Evolutionary conservation across 2,888 invertebrate genomes (phyloP), one percentile per base, ranked within the genome.

Genomic region (Hipparchia semele): DNA sequence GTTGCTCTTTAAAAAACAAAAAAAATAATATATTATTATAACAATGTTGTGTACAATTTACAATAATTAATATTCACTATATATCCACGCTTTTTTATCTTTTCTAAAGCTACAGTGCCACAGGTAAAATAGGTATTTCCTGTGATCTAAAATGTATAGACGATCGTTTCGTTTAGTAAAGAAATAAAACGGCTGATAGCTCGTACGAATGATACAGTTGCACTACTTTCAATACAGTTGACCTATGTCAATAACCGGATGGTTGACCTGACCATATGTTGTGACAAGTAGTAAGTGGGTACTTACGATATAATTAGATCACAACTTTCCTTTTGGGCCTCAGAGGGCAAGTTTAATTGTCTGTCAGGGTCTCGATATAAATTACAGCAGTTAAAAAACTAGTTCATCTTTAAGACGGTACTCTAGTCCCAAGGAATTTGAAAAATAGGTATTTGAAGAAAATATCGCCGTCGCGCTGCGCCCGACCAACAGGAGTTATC

Each of bases 321-420:
- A 58, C 60, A 61, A 45, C 60, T 61, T 61, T 61, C 60, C n/a
- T 60, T 60, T 60, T 39, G 33, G 39, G 60, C 60, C 33, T 6
- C 45, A 3, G 45, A 45, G 39, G 39, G 5, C 39, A 61, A 61
- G n/a, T 45, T 33, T 51, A 64, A 10, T 51, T 49, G 64, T 49
- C 49, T 60, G 60, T 61, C 45, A 45, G 7, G 45, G 45, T 9
- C 9, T 13, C 23, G 49, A 51, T 49, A 51, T 7, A 49, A 61
- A 51, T 23, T 23, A 13, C 23, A 23, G 13, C 13, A 9, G 13
- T 13, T 2, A 8, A 61, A 45, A 60, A 61, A 61, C 45, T 61
- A 45, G 45, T 61, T 61, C 45, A 61, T 61, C 61, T 61, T 61
- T 61, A n/a, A n/a, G n/a, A n/a, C n/a, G n/a, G n/a, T n/a, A n/a